Conservation (phyloP, 2,888 invertebrate species). For the Blera fallax region DNA sequence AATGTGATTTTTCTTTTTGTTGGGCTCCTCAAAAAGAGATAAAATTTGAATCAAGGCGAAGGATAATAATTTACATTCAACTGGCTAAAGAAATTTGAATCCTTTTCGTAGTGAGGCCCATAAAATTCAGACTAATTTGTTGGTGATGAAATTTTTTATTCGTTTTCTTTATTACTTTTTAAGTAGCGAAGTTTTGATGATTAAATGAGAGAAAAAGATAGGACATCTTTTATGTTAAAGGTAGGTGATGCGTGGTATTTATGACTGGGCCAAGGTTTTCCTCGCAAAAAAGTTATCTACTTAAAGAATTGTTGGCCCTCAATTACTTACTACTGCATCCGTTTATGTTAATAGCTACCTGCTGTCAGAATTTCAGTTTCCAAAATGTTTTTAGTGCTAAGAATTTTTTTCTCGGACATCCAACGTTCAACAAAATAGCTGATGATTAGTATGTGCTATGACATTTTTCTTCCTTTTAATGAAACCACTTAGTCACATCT, state of each 20-base stretch:
- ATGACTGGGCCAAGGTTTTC: not conserved
- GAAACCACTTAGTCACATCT: too few relatives aligned
- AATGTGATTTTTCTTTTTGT: not conserved
- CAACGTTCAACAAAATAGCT: too few relatives aligned
- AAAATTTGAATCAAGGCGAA: not conserved
- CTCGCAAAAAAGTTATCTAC: too few relatives aligned
- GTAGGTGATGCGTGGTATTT: not conserved
- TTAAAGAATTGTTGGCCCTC: too few relatives aligned
- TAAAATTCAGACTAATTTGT: not conserved
- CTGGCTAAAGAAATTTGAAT: not conserved
- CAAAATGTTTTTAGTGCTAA: too few relatives aligned
- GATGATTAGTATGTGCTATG: too few relatives aligned
- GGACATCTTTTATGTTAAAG: not conserved
- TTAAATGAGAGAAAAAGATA: not conserved
- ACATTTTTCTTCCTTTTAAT: too few relatives aligned
- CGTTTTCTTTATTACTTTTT: not conserved
- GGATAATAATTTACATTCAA: not conserved
- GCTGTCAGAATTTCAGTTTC: too few relatives aligned
- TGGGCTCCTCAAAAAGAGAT: not conserved
- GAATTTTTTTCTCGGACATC: too few relatives aligned
- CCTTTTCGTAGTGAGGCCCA: not conserved
- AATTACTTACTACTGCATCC: too few relatives aligned
- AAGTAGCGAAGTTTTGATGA: not conserved
- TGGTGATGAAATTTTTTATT: not conserved
- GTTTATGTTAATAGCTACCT: too few relatives aligned